Base-by-base conservation (phyloP, 2,888 invertebrate species). In the Eupithecia abbreviata region DNA sequence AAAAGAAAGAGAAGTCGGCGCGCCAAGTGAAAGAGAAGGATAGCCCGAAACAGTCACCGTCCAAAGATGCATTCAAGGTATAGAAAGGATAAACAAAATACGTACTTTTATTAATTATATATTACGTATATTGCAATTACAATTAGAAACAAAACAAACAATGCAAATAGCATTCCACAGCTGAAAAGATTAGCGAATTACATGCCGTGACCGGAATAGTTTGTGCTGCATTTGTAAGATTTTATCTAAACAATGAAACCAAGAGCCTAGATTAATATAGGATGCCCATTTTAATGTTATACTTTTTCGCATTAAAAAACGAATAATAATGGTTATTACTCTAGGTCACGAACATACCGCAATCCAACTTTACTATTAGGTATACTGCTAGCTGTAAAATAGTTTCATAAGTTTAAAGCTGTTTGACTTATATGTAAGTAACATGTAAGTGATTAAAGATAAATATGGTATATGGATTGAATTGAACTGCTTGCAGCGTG, bases 1-100 rank as follows among this genome's bases (percentile, higher is more conserved):
- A 84, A 80, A 91, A 95, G 86, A 90, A 84, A 89, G 91, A 92
- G 77, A 93, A 91, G 85, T 81, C 84, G 72, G 79, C 86, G 71
- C 90, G 90, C 76, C 90, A 91, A 84, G 83, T 85, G 79, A 93
- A 91, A 80, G 92, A 90, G 80, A 94, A 92, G 83, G 91, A 90
- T 80, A 83, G 82, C 77, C 87, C 88, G 76, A 92, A 91, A 86
- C 88, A 87, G 76, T 87, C 89, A 43, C 84, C 88, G 42, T 78
- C 86, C 71, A 92, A 93, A 86, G 88, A 91, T 87, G 90, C 87
- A 81, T 69, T 72, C 82, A 87, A 76, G 86, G 85, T 80, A 87
- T 88, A 84, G 92, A 92, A 91, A 82, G 30, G 3, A 58, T 51
- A 4, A 55, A 3, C n/a, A 55, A 55, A n/a, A 55, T 55, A n/a